Evolutionary conservation across 2,797 vertebrate species (phyloP), one percentile per base, ranked within the genome.

Genomic region (Hybognathus amarus): DNA sequence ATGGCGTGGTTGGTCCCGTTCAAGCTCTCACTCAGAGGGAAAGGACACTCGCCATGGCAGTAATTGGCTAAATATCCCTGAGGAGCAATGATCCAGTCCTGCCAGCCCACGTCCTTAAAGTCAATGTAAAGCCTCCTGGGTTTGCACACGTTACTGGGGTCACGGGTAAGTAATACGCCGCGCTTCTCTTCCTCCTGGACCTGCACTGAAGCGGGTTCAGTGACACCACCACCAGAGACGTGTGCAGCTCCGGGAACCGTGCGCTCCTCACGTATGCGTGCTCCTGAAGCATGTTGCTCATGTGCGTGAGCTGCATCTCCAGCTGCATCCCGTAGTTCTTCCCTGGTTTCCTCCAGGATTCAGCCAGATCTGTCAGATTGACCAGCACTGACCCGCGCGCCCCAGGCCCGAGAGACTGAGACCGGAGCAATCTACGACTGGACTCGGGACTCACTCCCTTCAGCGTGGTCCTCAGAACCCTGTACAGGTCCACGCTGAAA

Each of bases 41-140:
- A 97, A 0, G 96, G 95, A 12, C 98, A 99, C 52, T 97, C 95
- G 0, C 98, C 98, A 3, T 96, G 90, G 90, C 98, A 99, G 87
- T 97, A 98, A 79, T 99, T 99, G 10, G 97, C 97, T 93, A 97
- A 88, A 93, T 97, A 99, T n/a, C 98, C 98, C 80, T 96, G 96
- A 0, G 98, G 97, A 0, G 98, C 98, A 1, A 99, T 98, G 89
- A 99, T 96, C 98, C 98, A 99, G 83, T 96, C 96, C 91, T 98
- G 96, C 98, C 97, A 99, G 20, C 97, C 97, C 2, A 99, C 95
- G 0, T 99, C 97, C 6, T 94, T 95, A 91, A 99, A 99, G 92
- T 96, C 96, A 42, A 99, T 94, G 90, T 97, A 98, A 47, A 99
- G 94, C 4, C 95, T 93, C 1, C 97, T 92, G 0, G 96, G 91